A percentile compares a stretch with the other conserved stretches of the same genome.
Evolutionary conservation across 1,140 invertebrate species (phyloP).

Genomic region (Zaprionus lachaisei): DNA sequence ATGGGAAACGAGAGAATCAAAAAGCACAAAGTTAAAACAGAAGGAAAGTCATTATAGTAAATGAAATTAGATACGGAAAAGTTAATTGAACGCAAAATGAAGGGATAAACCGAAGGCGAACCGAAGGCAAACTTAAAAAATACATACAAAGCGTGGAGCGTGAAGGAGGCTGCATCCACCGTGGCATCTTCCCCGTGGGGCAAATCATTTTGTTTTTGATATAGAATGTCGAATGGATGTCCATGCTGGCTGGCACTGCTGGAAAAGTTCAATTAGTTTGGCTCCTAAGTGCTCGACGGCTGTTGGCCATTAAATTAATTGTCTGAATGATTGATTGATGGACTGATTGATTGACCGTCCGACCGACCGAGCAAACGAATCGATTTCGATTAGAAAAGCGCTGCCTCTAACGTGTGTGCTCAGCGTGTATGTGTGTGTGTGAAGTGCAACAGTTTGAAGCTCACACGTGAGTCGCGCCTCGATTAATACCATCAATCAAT

Average conservation of each 20-base stretch:
- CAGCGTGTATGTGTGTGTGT: neutral
- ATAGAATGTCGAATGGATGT: neutral
- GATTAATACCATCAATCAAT: conserved; percentile 44
- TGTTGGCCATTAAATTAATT: conserved; percentile 28
- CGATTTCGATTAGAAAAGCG: conserved; percentile 58
- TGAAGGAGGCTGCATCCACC: conserved; percentile 8
- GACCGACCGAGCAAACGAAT: conserved; percentile 14
- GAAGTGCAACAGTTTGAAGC: conserved; percentile 43
- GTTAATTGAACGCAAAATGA: conserved; percentile 6
- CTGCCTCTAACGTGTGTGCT: conserved; percentile 3
- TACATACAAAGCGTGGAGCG: conserved; percentile 52
- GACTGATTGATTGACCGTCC: conserved; percentile 10
- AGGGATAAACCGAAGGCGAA: conserved; percentile 2
- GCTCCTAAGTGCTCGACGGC: neutral
- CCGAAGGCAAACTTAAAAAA: neutral
- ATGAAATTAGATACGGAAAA: conserved; percentile 18
- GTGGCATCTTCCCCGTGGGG: conserved; percentile 15
- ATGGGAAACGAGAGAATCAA: neutral
- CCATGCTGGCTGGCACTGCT: no score
- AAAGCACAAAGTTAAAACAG: neutral
- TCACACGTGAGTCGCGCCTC: conserved; percentile 12
- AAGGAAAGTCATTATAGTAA: neutral
- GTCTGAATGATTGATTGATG: conserved; percentile 1
- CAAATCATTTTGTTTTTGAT: conserved; percentile 3
- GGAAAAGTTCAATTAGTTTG: neutral